Evolutionary conservation across 2,888 invertebrate genomes (phyloP).

Genomic region (Cheilosia vernalis): DNA sequence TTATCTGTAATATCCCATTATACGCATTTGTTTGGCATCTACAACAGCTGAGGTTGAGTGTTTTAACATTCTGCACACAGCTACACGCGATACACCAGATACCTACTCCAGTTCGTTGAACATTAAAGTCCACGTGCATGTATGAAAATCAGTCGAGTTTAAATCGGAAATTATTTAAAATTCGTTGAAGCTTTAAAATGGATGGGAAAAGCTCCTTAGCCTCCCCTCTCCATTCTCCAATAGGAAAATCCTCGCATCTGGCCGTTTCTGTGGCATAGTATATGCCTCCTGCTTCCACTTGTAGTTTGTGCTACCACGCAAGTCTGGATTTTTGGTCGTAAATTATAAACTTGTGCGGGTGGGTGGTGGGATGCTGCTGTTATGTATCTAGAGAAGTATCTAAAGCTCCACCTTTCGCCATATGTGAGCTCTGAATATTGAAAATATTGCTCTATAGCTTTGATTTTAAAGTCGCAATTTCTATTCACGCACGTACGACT

Average conservation of each 20-base stretch:
- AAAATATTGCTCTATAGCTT: constrained; percentile 29
- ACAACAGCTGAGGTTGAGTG: constrained; percentile 81
- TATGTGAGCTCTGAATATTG: constrained; percentile 70
- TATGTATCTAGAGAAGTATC: constrained; percentile 62
- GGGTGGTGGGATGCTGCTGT: constrained; percentile 60
- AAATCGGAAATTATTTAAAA: constrained; percentile 61
- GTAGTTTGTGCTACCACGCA: constrained; percentile 63
- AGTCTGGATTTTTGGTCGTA: constrained; percentile 71
- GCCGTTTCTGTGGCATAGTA: constrained; percentile 48
- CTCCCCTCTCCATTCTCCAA: not conserved
- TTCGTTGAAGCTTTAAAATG: constrained; percentile 71
- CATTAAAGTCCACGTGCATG: constrained; percentile 51
- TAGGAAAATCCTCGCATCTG: constrained; percentile 36
- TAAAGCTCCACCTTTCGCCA: constrained; percentile 74
- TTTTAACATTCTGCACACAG: constrained; percentile 57
- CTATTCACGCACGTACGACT: constrained; percentile 52
- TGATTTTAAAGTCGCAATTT: constrained; percentile 47
- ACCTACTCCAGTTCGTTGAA: constrained; percentile 50
- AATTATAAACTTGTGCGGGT: constrained; percentile 67
- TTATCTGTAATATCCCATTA: constrained; percentile 57
- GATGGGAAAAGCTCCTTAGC: constrained; percentile 38
- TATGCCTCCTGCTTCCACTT: constrained; percentile 68
- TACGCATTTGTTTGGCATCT: constrained; percentile 54
- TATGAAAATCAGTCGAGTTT: constrained; percentile 26
- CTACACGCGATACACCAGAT: constrained; percentile 26